Percentiles rank a stretch among this genome's conserved stretches.
Evolutionary conservation across 1,140 invertebrate genomes (phyloP).

Genomic region (Danaus plexippus): DNA sequence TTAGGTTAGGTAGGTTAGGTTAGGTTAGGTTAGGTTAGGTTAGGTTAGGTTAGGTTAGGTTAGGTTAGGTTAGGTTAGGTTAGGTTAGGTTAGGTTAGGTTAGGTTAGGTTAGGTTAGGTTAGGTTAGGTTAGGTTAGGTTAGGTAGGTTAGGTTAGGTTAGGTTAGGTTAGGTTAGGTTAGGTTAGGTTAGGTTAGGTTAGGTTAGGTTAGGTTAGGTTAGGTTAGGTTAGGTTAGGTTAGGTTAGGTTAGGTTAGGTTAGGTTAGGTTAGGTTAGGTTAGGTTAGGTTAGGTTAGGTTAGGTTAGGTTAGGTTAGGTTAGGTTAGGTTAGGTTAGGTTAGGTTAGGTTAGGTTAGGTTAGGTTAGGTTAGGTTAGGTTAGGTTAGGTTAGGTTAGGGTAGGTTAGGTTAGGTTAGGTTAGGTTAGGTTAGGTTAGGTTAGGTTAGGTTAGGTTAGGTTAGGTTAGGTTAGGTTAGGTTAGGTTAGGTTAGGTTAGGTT

Average conservation of each 20-base stretch:
- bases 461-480: too few relatives aligned
- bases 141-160: conserved; percentile 20
- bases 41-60: conserved; percentile 7
- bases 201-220: too few relatives aligned
- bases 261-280: conserved; percentile 23
- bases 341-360: too few relatives aligned
- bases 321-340: too few relatives aligned
- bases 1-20: conserved; percentile 4
- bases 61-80: conserved; percentile 22
- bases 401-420: conserved; percentile 20
- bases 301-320: too few relatives aligned
- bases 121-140: too few relatives aligned
- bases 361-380: too few relatives aligned
- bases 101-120: conserved; percentile 10
- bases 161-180: conserved; percentile 26
- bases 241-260: conserved; percentile 15
- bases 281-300: too few relatives aligned
- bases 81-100: conserved; percentile 24
- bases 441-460: too few relatives aligned
- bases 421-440: too few relatives aligned
- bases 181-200: conserved; percentile 11
- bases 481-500: too few relatives aligned
- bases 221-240: too few relatives aligned
- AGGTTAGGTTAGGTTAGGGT: conserved; percentile 17
- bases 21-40: conserved; percentile 1